Evolutionary conservation across 1,140 invertebrate genomes (phyloP).

Genomic region (Nebria ingens): DNA sequence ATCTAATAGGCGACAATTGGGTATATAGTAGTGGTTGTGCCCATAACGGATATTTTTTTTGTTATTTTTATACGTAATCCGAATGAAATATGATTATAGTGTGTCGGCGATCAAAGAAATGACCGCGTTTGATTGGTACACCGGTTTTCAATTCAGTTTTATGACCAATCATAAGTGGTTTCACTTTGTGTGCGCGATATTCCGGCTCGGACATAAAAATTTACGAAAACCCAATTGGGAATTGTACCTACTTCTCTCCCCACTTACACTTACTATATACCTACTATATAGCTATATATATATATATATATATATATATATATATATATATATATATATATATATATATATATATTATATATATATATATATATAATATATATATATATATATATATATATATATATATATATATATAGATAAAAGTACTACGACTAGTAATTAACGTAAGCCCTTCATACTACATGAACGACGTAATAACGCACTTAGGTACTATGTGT

Average conservation of each 20-base stretch:
- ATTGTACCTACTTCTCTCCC: background rate
- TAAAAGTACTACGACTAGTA: background rate
- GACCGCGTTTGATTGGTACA: background rate
- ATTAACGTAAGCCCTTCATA: too few relatives aligned
- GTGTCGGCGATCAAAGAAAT: slow-evolving; percentile 3
- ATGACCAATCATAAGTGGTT: background rate
- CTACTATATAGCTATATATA: background rate
- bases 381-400: background rate
- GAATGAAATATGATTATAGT: slow-evolving; percentile 1
- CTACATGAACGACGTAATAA: too few relatives aligned
- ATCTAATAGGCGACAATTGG: too few relatives aligned
- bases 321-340: background rate
- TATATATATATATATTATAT: too few relatives aligned
- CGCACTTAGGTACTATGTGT: too few relatives aligned
- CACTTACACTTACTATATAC: background rate
- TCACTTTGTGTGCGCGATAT: too few relatives aligned
- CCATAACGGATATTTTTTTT: background rate
- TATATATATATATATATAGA: slow-evolving; percentile 1
- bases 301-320: background rate
- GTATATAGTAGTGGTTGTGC: too few relatives aligned
- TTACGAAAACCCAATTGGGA: too few relatives aligned
- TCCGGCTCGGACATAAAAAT: too few relatives aligned
- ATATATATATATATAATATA: background rate
- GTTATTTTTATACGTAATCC: too few relatives aligned
- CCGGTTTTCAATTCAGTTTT: slow-evolving; percentile 8